phyloP scores from a whole-genome alignment of 2,888 invertebrate species.

The Tetramorium bicarinatum region DNA sequence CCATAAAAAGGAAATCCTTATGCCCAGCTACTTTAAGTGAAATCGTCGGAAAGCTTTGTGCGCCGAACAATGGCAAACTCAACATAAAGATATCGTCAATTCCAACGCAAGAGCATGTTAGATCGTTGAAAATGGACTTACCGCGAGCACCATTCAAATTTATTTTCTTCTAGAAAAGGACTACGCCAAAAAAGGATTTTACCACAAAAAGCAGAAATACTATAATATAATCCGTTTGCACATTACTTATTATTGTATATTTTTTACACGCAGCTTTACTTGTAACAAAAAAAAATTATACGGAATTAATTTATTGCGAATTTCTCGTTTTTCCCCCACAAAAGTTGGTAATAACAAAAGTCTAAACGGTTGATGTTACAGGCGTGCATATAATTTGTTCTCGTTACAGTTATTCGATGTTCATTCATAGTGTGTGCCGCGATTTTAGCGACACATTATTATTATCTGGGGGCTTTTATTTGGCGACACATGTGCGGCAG shows the following conservation, averaged over 20 bases:
- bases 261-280: not conserved
- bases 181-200: not conserved
- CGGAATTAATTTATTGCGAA: not conserved
- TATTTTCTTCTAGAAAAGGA: not conserved
- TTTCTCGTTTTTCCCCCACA: not conserved
- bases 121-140: not conserved
- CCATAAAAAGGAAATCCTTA: conserved; percentile 65
- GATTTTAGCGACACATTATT: conserved; percentile 1
- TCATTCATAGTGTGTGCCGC: conserved; percentile 11
- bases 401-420: conserved; percentile 10
- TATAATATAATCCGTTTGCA: not conserved
- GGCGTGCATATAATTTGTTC: conserved; percentile 3
- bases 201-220: not conserved
- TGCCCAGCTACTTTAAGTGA: conserved; percentile 45
- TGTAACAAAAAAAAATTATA: not conserved
- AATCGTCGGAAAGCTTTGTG: conserved; percentile 54
- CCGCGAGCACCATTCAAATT: not conserved
- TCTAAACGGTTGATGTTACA: not conserved
- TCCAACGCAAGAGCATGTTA: conserved; percentile 1
- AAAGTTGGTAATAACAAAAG: not conserved
- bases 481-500: conserved; percentile 33
- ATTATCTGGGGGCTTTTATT: conserved; percentile 39
- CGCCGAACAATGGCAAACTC: conserved; percentile 10
- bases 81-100: conserved; percentile 20
- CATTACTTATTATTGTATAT: not conserved